These are phyloP conservation scores for Cnemophilus loriae DNA, from an alignment of 2,113 vertebrate genomes.

Conservation along the genomic window DNA sequence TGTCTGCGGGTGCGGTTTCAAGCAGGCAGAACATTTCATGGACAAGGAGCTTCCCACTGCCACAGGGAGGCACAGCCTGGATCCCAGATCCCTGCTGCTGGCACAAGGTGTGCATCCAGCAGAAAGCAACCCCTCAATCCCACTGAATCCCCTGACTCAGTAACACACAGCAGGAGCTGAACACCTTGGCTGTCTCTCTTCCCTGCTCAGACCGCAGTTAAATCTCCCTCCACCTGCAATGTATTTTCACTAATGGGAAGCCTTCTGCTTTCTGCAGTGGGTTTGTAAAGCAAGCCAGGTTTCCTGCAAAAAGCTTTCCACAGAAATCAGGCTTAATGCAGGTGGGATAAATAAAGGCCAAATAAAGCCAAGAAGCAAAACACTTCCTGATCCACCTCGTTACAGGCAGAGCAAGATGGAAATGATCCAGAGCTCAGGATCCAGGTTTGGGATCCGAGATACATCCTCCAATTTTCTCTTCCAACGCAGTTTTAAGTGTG, in stretches of 20 bases:
- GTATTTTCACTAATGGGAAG: background rate
- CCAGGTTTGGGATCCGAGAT: background rate
- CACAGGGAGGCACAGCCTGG: background rate
- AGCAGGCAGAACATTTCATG: background rate
- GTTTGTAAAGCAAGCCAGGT: background rate
- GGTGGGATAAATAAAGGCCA: background rate
- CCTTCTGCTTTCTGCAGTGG: background rate
- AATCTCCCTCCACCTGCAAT: background rate
- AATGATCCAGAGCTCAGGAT: background rate
- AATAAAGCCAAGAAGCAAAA: background rate
- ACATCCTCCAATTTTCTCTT: background rate
- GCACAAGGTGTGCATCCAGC: background rate
- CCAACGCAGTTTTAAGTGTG: background rate
- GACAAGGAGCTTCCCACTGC: rapidly evolving
- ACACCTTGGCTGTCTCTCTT: rapidly evolving
- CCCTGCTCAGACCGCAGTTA: background rate
- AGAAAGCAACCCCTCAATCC: background rate
- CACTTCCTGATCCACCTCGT: background rate
- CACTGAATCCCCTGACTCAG: background rate
- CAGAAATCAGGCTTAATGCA: background rate
- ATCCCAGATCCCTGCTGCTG: background rate
- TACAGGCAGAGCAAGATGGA: background rate
- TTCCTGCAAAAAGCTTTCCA: background rate
- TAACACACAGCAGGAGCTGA: rapidly evolving
- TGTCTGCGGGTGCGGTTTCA: rapidly evolving